A percentile compares a stretch with the other conserved stretches of the same genome.
Conservation (phyloP, 2,113 vertebrate species). For the Atlantisia rogersi region DNA sequence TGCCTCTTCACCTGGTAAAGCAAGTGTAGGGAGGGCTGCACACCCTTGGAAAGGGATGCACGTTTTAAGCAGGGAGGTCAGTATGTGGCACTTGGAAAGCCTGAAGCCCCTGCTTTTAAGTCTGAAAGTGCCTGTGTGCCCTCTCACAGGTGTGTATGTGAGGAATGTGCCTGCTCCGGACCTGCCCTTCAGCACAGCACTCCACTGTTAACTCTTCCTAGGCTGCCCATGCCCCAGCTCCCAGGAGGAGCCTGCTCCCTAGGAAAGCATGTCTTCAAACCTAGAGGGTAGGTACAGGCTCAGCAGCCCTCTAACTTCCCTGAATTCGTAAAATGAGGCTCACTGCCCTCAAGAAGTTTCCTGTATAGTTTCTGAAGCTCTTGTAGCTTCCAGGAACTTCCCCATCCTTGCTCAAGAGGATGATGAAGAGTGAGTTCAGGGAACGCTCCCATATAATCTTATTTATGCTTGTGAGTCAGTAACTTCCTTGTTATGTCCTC, state of each 20-base stretch:
- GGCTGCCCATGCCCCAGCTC: neutral
- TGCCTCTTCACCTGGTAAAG: neutral
- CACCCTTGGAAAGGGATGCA: neutral
- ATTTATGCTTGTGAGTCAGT: slow-evolving; percentile 46
- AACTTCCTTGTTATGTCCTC: slow-evolving; percentile 10
- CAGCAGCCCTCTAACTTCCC: neutral
- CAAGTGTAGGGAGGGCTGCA: neutral
- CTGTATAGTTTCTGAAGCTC: rapidly evolving
- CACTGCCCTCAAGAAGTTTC: neutral
- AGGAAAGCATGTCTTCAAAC: neutral
- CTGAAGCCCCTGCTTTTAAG: neutral
- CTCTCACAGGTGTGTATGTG: slow-evolving; percentile 19
- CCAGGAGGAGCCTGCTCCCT: neutral
- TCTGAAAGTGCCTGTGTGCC: neutral
- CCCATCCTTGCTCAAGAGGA: slow-evolving; percentile 10
- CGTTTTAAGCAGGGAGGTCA: neutral
- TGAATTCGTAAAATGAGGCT: neutral
- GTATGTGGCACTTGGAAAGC: neutral
- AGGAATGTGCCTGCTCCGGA: slow-evolving; percentile 32
- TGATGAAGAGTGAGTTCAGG: slow-evolving; percentile 51
- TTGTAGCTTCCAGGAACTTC: slow-evolving; percentile 23
- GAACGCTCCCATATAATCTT: slow-evolving; percentile 47
- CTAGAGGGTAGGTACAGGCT: neutral
- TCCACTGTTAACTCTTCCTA: neutral
- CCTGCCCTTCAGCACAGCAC: neutral